These are phyloP conservation scores for Eumaeus atala DNA, from an alignment of 1,140 invertebrate genomes.

Conservation along the genomic window DNA sequence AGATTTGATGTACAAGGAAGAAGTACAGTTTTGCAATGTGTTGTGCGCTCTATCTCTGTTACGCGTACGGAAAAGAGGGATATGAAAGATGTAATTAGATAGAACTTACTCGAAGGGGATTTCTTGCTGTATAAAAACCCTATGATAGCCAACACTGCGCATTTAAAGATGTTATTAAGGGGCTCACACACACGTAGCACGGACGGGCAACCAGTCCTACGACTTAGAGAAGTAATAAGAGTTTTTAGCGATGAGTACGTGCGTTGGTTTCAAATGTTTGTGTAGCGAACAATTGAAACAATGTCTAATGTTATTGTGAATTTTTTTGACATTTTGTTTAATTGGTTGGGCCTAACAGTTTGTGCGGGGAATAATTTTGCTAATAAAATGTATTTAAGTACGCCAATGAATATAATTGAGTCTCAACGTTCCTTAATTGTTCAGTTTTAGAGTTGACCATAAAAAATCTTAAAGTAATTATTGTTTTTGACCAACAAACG, in stretches of 20 bases:
- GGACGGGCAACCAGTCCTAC: constrained; percentile 11
- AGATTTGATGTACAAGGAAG: constrained; percentile 29
- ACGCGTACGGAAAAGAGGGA: background rate
- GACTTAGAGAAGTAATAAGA: constrained; percentile 1
- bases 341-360: too few relatives aligned
- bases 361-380: too few relatives aligned
- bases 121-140: constrained; percentile 18
- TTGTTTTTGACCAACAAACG: too few relatives aligned
- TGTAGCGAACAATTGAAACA: background rate
- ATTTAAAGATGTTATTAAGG: constrained; percentile 19
- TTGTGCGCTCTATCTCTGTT: constrained; percentile 10
- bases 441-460: too few relatives aligned
- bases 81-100: constrained; percentile 16
- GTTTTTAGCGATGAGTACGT: constrained; percentile 7
- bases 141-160: constrained; percentile 15
- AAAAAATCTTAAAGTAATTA: too few relatives aligned
- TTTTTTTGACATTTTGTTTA: too few relatives aligned
- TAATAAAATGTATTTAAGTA: too few relatives aligned
- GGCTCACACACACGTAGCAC: constrained; percentile 10
- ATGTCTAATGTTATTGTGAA: background rate
- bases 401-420: too few relatives aligned
- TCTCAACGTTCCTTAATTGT: too few relatives aligned
- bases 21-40: constrained; percentile 8
- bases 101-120: constrained; percentile 17
- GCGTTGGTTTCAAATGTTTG: constrained; percentile 2